Evolutionary conservation across 2,113 vertebrate species (phyloP).

Genomic region (Anas platyrhynchos): DNA sequence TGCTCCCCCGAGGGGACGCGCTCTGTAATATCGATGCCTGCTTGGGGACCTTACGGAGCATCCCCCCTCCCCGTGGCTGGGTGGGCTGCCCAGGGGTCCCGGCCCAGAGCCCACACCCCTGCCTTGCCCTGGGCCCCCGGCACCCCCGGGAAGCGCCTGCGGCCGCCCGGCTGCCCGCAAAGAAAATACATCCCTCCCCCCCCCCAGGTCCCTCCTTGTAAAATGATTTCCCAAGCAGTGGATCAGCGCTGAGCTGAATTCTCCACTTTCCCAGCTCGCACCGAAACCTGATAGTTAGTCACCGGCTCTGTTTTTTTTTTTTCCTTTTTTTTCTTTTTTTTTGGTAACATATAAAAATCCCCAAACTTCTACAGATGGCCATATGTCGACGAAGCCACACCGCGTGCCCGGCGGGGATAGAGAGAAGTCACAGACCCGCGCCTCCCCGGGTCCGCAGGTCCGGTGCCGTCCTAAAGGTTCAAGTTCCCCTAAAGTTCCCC

Average conservation of each 20-base stretch:
- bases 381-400: background rate
- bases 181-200: fast-evolving
- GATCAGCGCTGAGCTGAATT: background rate
- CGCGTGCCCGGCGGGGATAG: fast-evolving
- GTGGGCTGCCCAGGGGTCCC: background rate
- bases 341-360: background rate
- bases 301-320: background rate
- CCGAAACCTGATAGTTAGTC: background rate
- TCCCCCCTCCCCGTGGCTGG: background rate
- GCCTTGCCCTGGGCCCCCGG: background rate
- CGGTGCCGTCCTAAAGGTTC: background rate
- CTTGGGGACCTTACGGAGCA: background rate
- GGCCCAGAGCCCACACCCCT: background rate
- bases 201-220: background rate
- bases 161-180: no score
- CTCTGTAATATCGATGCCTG: background rate
- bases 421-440: background rate
- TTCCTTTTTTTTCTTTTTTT: background rate
- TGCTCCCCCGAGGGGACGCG: background rate
- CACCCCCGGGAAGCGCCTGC: background rate
- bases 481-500: background rate
- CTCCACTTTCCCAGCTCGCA: background rate
- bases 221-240: background rate
- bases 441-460: background rate
- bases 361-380: background rate